Percentiles rank a stretch among this genome's conserved stretches.
Conservation (phyloP, 2,797 vertebrate species). For the Smutsia temminckii region DNA sequence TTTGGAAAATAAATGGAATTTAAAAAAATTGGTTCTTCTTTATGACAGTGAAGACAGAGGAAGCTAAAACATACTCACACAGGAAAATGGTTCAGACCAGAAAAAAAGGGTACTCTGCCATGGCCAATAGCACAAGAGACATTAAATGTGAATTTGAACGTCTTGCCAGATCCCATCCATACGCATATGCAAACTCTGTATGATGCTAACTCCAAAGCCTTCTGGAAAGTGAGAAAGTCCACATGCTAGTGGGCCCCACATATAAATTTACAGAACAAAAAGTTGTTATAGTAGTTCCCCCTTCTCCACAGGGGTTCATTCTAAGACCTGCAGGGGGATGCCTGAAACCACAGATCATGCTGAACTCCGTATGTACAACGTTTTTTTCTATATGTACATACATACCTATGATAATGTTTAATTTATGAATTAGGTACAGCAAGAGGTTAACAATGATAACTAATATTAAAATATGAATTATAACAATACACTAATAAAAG, state of each 20-base stretch:
- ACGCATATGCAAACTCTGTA: not conserved
- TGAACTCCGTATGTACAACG: not conserved
- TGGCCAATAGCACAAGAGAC: not conserved
- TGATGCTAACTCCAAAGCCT: not conserved
- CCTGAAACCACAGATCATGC: not conserved
- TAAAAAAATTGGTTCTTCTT: not conserved
- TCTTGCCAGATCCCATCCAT: not conserved
- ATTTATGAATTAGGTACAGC: not conserved
- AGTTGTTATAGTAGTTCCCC: not conserved
- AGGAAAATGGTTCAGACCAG: not conserved
- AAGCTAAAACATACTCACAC: not conserved
- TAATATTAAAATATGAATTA: not conserved
- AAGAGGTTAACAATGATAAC: not conserved
- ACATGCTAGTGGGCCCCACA: not conserved
- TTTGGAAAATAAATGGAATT: constrained; percentile 18
- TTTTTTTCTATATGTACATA: not conserved
- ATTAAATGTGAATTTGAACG: not conserved
- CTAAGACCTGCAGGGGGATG: not conserved
- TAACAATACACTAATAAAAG: not conserved
- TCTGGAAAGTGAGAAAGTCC: not conserved
- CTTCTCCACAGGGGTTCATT: not conserved
- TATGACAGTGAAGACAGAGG: not conserved
- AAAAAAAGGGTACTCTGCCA: not conserved
- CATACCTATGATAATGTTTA: not conserved
- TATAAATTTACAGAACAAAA: not conserved